Evolutionary conservation across 2,888 invertebrate genomes (phyloP), one percentile per base, ranked within the genome.

Genomic region (Limenitis camilla): DNA sequence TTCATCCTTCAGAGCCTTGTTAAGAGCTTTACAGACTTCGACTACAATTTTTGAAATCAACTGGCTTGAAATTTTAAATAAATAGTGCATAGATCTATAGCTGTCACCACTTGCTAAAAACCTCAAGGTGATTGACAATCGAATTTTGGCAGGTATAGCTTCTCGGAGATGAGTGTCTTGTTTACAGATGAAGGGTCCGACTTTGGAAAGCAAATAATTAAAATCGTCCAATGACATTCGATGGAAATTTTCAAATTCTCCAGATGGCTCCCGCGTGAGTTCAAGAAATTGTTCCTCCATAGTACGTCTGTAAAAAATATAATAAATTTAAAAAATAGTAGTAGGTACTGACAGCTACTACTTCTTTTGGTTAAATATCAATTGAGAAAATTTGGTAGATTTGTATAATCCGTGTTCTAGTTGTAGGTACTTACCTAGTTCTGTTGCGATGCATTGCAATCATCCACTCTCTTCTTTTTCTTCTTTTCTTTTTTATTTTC

Each of bases 21-120:
- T 66, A 52, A 68, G 53, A 54, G 68, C 67, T 61, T 35, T 44
- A 48, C 60, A 70, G 31, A 68, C 66, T 60, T 68, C 68, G 38
- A 49, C 62, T 29, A 68, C 59, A 30, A 65, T 70, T 62, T 1
- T 47, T 60, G 66, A 67, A 51, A 70, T 70, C 1, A 52, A n/a
- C 33, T 54, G 47, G 32, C 28, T 45, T 7, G 66, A 68, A 40
- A 68, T 59, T 63, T 67, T 69, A 49, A 67, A 69, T 41, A 67
- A 44, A 49, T 56, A 62, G 19, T 43, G 43, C 9, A 43, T 10
- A 43, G 32, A 32, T 43, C n/a, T 30, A 32, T 30, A 29, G 19
- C 47, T 51, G 45, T 65, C 62, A 40, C 62, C 61, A 57, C 60
- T 45, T 50, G 63, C 65, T 43, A 69, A 56, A 59, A 61, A 69